A percentile compares a stretch with the other conserved stretches of the same genome.
Conservation (phyloP, 2,888 invertebrate genomes). For the Drosophila helvetica region DNA sequence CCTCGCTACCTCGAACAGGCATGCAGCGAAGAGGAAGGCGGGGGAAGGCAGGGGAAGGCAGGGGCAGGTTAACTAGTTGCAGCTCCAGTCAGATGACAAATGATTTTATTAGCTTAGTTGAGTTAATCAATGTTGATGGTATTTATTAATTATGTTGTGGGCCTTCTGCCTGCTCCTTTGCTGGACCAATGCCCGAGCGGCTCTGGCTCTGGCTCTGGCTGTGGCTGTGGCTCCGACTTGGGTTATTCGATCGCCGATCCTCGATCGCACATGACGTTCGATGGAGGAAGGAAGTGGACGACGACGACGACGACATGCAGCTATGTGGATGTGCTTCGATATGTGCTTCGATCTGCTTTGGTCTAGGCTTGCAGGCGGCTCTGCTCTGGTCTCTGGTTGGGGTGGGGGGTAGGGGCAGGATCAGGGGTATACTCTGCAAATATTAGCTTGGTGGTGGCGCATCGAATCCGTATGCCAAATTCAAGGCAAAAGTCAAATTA, state of each 20-base stretch:
- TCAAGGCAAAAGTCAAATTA: constrained; percentile 76
- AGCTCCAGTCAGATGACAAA: constrained; percentile 78
- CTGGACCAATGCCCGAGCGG: not conserved
- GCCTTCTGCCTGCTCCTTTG: constrained; percentile 36
- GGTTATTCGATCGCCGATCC: constrained; percentile 66
- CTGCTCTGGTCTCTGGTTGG: not conserved
- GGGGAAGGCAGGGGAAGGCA: not conserved
- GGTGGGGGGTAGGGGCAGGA: no score
- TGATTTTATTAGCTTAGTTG: constrained; percentile 81
- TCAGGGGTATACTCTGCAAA: constrained; percentile 62
- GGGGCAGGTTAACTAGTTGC: constrained; percentile 69
- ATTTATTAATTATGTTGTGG: constrained; percentile 81
- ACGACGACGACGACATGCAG: constrained; percentile 55
- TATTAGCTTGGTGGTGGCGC: constrained; percentile 71
- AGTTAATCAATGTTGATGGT: constrained; percentile 81
- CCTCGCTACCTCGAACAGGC: not conserved
- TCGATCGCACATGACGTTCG: constrained; percentile 46
- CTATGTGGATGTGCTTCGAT: constrained; percentile 34
- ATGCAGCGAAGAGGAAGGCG: not conserved
- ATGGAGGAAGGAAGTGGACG: constrained; percentile 71
- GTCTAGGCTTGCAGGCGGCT: constrained; percentile 23
- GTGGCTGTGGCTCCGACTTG: constrained; percentile 1
- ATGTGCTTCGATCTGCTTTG: constrained; percentile 32
- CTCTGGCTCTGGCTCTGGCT: not conserved
- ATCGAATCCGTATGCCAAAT: constrained; percentile 77